These are phyloP conservation scores for Pristiophorus japonicus DNA, from an alignment of 2,113 vertebrate species.

Conservation along the genomic window DNA sequence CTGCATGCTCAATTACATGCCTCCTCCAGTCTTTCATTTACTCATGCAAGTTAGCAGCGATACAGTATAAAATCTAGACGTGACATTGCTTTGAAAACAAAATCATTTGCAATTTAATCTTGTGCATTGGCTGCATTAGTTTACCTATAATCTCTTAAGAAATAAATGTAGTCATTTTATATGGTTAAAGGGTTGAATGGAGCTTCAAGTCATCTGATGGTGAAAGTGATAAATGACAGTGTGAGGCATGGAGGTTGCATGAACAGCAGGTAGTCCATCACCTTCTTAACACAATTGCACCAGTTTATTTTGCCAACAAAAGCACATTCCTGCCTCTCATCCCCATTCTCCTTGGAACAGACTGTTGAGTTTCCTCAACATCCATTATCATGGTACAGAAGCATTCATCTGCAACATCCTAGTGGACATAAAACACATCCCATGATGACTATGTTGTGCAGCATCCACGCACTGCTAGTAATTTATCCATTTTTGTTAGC, in stretches of 20 bases:
- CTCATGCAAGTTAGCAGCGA: background rate
- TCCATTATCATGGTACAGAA: background rate
- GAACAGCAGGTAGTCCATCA: background rate
- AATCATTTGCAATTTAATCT: background rate
- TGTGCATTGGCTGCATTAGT: background rate
- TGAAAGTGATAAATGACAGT: background rate
- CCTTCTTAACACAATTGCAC: background rate
- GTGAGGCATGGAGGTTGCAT: background rate
- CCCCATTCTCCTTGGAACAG: conserved; percentile 1
- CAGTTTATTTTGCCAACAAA: conserved; percentile 8
- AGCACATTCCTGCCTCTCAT: background rate
- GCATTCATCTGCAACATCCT: background rate
- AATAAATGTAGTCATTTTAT: background rate
- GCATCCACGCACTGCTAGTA: background rate
- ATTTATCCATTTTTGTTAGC: background rate
- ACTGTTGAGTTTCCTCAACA: background rate
- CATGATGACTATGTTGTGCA: background rate
- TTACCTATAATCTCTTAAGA: background rate
- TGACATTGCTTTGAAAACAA: background rate
- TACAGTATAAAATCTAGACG: no score
- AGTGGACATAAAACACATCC: background rate
- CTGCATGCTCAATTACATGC: background rate
- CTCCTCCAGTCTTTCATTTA: background rate
- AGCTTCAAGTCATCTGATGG: background rate
- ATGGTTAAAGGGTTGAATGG: background rate